Conservation (phyloP, 2,797 vertebrate species). For the Chiloscyllium punctatum region DNA sequence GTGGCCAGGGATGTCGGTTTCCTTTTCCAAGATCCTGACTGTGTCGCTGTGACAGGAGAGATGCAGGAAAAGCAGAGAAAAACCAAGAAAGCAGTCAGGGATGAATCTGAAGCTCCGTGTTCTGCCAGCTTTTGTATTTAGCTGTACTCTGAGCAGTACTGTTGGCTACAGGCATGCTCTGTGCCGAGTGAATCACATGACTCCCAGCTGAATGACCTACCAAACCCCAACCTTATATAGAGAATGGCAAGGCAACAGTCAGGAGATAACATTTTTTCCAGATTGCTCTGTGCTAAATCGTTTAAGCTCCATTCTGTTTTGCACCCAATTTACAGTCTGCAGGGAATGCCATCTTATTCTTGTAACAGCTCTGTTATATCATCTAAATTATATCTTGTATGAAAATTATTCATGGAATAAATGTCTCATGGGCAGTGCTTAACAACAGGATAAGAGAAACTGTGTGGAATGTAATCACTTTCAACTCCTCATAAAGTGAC, state of each 20-base stretch:
- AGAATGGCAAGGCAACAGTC: background rate
- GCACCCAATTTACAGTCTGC: too few relatives aligned
- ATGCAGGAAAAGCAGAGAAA: background rate
- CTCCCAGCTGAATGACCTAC: conserved; percentile 61
- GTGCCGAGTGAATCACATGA: conserved; percentile 64
- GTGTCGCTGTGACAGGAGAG: background rate
- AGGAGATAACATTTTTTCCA: background rate
- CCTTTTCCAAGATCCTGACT: background rate
- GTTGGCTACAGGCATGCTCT: conserved; percentile 66
- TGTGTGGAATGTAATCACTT: background rate
- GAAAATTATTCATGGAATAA: background rate
- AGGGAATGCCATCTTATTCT: background rate
- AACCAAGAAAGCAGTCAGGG: background rate
- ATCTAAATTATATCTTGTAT: background rate
- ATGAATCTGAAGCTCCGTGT: conserved; percentile 42
- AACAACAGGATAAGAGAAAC: background rate
- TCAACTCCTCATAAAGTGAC: background rate
- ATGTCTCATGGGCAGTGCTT: background rate
- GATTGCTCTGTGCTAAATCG: background rate
- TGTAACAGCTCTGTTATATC: background rate
- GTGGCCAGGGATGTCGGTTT: background rate
- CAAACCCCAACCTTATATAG: conserved; percentile 21
- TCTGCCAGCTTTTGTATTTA: conserved; percentile 64
- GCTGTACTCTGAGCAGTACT: conserved; percentile 66
- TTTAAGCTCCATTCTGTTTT: background rate